A percentile compares a stretch with the other conserved stretches of the same genome.
Conservation (phyloP, 2,113 vertebrate species). For the Naja naja region DNA sequence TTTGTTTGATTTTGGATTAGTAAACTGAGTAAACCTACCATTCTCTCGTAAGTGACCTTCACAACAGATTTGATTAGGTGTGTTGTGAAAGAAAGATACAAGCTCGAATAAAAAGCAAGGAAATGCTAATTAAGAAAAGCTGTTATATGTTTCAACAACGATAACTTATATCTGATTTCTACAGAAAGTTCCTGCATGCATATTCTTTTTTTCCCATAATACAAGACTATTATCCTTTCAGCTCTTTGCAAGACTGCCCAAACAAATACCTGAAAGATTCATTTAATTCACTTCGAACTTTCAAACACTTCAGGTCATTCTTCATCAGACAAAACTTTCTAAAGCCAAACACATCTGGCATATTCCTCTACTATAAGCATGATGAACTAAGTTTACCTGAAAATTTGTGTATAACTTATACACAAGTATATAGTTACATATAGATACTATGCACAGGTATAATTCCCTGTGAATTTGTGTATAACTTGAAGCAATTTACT, state of each 20-base stretch:
- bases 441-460: background rate
- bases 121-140: background rate
- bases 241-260: background rate
- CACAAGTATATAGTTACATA: background rate
- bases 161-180: background rate
- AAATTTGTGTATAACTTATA: background rate
- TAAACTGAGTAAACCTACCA: background rate
- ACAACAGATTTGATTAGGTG: background rate
- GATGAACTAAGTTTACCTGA: background rate
- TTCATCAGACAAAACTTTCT: background rate
- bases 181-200: background rate
- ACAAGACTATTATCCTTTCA: background rate
- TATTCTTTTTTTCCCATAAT: background rate
- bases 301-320: background rate
- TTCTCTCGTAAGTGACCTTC: background rate
- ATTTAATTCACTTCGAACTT: background rate
- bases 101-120: background rate
- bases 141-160: background rate
- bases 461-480: background rate
- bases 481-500: background rate
- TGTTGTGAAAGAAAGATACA: background rate
- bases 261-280: background rate
- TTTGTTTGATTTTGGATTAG: background rate
- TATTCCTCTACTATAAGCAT: background rate
- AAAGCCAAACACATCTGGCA: background rate